Evolutionary conservation across 2,113 vertebrate genomes (phyloP).

Genomic region (Heptranchias perlo): DNA sequence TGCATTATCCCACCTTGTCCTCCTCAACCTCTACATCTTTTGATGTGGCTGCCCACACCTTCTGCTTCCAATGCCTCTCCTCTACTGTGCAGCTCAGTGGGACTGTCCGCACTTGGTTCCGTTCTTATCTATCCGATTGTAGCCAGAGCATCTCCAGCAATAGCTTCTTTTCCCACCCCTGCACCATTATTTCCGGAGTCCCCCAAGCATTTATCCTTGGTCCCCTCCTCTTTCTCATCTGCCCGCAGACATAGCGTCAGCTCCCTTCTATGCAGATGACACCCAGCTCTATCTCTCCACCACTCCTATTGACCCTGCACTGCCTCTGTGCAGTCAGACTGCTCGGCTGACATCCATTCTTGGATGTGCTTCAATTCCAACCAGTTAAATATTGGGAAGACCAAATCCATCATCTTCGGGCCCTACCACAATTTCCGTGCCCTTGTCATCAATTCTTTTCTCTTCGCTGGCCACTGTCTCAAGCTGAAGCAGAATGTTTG

Average conservation of each 20-base stretch:
- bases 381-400: background rate
- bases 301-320: background rate
- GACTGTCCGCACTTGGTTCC: no score
- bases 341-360: background rate
- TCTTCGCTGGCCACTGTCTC: background rate
- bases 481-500: background rate
- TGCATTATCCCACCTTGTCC: background rate
- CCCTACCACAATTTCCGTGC: background rate
- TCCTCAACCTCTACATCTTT: background rate
- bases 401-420: background rate
- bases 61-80: no score
- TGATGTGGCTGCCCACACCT: no score
- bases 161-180: background rate
- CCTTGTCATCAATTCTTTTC: background rate
- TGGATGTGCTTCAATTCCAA: background rate
- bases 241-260: background rate
- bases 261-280: background rate
- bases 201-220: background rate
- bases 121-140: no score
- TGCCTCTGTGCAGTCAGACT: background rate
- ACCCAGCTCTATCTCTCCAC: background rate
- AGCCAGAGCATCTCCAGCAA: background rate
- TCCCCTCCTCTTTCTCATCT: background rate
- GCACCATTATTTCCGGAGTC: background rate
- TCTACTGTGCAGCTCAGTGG: no score